Evolutionary conservation across 1,140 invertebrate species (phyloP), one percentile per base, ranked within the genome.

Genomic region (Chrysomallon squamiferum): DNA sequence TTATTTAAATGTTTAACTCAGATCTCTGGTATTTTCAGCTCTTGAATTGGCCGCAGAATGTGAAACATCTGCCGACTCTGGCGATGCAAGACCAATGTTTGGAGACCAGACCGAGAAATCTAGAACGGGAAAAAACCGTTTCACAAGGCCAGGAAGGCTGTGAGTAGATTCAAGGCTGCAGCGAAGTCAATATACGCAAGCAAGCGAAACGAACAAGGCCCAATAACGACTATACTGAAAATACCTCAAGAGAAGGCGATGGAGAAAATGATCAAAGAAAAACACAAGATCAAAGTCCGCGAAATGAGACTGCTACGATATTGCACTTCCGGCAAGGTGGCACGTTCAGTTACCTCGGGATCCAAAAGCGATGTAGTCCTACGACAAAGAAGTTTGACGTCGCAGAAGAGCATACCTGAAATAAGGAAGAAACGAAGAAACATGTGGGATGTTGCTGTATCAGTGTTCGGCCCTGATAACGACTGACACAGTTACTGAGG

Each of bases 191-290:
- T 72, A 0, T 66, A 50, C 15, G 70, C 66, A 18, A 56, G 50
- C 1, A 50, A 50, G 13, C 25, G 70, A 13, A 68, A 68, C 41
- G 41, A 49, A 29, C 56, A 58, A 20, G 57, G 57, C 22, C 66
- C 66, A 5, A 29, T 72, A 9, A 63, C 58, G 7, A 69, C 66
- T n/a, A 72, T 72, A 25, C 32, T 72, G 0, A 68, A 60, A 13
- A 72, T 72, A 27, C 43, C 70, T n/a, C 70, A 72, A 27, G 70
- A 72, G 22, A 27, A 68, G 47, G 70, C 70, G 5, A 66, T 72
- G 63, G 59, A 58, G 20, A 61, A 63, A 25, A 61, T 69, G 3
- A 49, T 66, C 33, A 35, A 72, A 2, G 41, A 52, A 22, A 38
- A 54, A 18, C 33, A 62, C 20, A 54, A 69, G 22, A 2, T 54